These are phyloP conservation scores for Megalurothrips usitatus DNA, from an alignment of 2,888 invertebrate species.

Conservation along the genomic window DNA sequence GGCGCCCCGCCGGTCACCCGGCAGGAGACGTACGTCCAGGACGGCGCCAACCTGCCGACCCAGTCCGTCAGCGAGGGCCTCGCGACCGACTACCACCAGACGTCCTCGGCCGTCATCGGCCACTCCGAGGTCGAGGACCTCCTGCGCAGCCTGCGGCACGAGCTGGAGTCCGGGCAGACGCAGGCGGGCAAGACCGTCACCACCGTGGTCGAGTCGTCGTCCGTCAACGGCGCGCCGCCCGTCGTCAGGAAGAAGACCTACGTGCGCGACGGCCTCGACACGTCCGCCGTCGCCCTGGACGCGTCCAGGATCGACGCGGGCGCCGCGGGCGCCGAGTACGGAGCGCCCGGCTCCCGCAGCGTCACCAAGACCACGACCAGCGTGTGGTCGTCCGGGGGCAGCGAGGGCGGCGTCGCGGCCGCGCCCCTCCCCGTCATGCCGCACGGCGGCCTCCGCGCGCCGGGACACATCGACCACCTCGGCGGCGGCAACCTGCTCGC, in stretches of 20 bases:
- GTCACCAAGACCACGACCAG: slow-evolving; percentile 4
- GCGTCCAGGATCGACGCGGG: not conserved
- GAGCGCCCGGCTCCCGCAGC: not conserved
- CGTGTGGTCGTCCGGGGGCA: not conserved
- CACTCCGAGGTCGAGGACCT: not conserved
- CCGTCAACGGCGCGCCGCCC: not conserved
- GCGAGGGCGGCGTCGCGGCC: no score
- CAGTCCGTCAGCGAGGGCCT: not conserved
- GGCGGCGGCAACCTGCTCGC: slow-evolving; percentile 7
- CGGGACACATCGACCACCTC: not conserved
- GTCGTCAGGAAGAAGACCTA: slow-evolving; percentile 14
- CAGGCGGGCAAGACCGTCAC: slow-evolving; percentile 5
- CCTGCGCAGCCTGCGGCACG: not conserved
- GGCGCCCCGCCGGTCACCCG: not conserved
- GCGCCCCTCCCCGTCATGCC: no score
- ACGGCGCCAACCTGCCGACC: not conserved
- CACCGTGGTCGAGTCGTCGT: not conserved
- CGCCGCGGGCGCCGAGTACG: not conserved
- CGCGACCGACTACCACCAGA: not conserved
- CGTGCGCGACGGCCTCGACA: not conserved
- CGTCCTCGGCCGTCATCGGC: not conserved
- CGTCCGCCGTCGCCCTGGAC: not conserved
- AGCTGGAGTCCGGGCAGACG: not conserved
- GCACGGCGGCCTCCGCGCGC: not conserved
- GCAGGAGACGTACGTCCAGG: slow-evolving; percentile 12